phyloP scores from a whole-genome alignment of 2,888 invertebrate species.

The Molanna angustata region DNA sequence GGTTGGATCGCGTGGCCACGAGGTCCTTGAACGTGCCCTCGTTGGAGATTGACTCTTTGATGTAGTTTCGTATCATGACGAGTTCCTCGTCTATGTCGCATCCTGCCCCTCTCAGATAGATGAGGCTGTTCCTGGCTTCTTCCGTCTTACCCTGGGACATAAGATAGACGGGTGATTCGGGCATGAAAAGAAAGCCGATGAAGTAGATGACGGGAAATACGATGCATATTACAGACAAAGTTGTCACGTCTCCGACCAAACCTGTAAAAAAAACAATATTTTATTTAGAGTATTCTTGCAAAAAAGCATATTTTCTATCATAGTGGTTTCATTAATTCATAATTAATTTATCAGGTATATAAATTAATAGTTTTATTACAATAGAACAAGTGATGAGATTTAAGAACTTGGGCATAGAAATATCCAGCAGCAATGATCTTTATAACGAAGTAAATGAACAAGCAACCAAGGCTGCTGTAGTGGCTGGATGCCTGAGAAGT shows the following conservation, averaged over 20 bases:
- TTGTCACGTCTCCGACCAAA: conserved; percentile 44
- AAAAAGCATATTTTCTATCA: no score
- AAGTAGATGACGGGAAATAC: conserved; percentile 49
- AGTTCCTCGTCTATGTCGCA: conserved; percentile 58
- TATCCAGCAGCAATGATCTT: no score
- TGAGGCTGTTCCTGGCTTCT: conserved; percentile 60
- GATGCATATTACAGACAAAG: conserved; percentile 47
- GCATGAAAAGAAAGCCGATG: conserved; percentile 59
- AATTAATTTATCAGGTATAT: no score
- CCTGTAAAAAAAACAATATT: conserved; percentile 40
- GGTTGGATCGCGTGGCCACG: conserved; percentile 44
- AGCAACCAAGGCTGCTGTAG: no score
- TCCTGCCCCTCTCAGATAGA: conserved; percentile 60
- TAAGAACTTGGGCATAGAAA: no score
- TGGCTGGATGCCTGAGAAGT: no score
- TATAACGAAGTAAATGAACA: no score
- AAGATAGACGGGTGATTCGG: conserved; percentile 68
- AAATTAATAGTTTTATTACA: no score
- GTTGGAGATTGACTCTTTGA: conserved; percentile 47
- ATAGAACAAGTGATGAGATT: no score
- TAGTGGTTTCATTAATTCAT: no score
- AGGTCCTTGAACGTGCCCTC: conserved; percentile 50
- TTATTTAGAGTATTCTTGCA: no score
- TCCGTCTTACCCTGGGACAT: conserved; percentile 53
- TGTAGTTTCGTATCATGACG: conserved; percentile 47